These are phyloP conservation scores for Helleia helle DNA, from an alignment of 2,888 invertebrate genomes.

Conservation along the genomic window DNA sequence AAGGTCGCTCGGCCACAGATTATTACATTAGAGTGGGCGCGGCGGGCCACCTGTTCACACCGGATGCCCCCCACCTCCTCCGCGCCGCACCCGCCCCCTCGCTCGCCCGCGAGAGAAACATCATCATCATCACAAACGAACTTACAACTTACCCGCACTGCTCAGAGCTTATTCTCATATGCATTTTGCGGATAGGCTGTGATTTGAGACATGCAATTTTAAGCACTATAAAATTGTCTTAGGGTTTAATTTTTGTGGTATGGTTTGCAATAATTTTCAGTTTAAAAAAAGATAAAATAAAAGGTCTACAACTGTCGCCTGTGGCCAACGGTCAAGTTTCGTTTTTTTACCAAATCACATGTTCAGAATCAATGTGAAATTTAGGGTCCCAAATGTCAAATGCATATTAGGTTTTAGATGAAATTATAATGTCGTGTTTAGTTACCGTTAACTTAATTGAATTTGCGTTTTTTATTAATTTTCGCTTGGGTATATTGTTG, in stretches of 20 bases:
- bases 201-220: not conserved
- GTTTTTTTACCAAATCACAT: conserved; percentile 36
- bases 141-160: conserved; percentile 15
- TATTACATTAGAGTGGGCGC: conserved; percentile 63
- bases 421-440: not conserved
- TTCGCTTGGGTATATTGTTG: no score
- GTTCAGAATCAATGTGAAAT: conserved; percentile 28
- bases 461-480: no score
- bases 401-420: no score
- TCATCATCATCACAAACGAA: conserved; percentile 23
- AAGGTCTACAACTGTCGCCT: conserved; percentile 31
- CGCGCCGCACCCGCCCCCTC: conserved; percentile 33
- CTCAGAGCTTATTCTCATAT: conserved; percentile 16
- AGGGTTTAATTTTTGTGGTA: not conserved
- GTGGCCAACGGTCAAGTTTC: conserved; percentile 30
- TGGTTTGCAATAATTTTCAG: conserved; percentile 14
- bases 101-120: conserved; percentile 20
- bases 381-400: conserved; percentile 10
- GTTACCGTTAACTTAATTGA: conserved; percentile 37
- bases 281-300: conserved; percentile 22
- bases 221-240: not conserved
- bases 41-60: conserved; percentile 61
- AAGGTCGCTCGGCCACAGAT: conserved; percentile 59
- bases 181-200: conserved; percentile 12
- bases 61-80: conserved; percentile 54